phyloP scores from a whole-genome alignment of 1,140 invertebrate species.

The Euwallacea fornicatus region DNA sequence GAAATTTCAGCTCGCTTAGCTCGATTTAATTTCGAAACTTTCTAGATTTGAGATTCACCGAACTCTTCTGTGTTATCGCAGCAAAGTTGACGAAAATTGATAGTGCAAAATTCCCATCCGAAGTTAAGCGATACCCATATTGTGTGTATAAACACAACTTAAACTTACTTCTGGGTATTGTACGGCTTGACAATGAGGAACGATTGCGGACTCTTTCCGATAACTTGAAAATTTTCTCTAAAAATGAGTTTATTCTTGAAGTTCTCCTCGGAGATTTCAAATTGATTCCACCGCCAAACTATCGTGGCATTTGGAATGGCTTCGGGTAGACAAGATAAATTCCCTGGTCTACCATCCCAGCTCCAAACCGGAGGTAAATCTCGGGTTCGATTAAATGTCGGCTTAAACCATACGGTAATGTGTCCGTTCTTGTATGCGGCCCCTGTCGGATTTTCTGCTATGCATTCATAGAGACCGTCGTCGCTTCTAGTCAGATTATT shows the following conservation, averaged over 20 bases:
- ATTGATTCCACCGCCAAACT: slow-evolving; percentile 67
- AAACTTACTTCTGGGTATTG: slow-evolving; percentile 55
- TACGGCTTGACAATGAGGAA: slow-evolving; percentile 67
- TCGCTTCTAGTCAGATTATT: slow-evolving; percentile 65
- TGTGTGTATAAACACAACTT: neutral
- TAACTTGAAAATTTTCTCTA: slow-evolving; percentile 60
- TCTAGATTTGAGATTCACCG: too few relatives aligned
- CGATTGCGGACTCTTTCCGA: slow-evolving; percentile 69
- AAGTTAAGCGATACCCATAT: neutral
- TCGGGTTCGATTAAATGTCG: slow-evolving; percentile 75
- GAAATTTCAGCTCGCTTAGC: too few relatives aligned
- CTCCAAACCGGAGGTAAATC: slow-evolving; percentile 71
- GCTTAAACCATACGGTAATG: slow-evolving; percentile 79
- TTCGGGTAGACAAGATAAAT: slow-evolving; percentile 85
- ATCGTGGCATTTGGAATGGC: slow-evolving; percentile 92
- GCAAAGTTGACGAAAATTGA: neutral
- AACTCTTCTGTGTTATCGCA: too few relatives aligned
- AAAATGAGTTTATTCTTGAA: slow-evolving; percentile 19
- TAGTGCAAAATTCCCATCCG: neutral
- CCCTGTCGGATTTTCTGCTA: slow-evolving; percentile 78
- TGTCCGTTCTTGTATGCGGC: slow-evolving; percentile 76
- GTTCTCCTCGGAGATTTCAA: slow-evolving; percentile 55
- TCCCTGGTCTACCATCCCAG: slow-evolving; percentile 78
- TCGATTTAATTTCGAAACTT: too few relatives aligned
- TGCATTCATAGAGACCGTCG: slow-evolving; percentile 88